Evolutionary conservation across 2,797 vertebrate genomes (phyloP).

Genomic region (Eidolon dupreanum): DNA sequence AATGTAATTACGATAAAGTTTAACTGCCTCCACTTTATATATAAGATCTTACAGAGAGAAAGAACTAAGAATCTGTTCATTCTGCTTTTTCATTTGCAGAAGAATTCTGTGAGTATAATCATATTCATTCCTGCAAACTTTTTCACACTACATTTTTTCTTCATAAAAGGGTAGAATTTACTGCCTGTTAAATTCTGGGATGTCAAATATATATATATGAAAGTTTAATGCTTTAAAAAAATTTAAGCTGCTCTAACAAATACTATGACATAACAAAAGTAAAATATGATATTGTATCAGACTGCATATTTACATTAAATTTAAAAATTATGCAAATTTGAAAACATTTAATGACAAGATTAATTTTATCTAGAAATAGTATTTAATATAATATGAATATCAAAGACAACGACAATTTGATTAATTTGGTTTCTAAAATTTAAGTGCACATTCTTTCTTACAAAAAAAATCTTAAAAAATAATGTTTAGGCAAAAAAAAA

Average conservation of each 20-base stretch:
- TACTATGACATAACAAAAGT: not conserved
- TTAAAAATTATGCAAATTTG: not conserved
- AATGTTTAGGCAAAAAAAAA: not conserved
- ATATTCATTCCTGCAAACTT: not conserved
- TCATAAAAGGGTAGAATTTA: not conserved
- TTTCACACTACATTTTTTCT: not conserved
- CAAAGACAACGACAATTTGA: not conserved
- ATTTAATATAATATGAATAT: not conserved
- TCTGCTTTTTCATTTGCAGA: not conserved
- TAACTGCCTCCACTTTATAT: not conserved
- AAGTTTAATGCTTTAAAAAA: not conserved
- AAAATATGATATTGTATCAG: not conserved
- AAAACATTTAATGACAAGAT: not conserved
- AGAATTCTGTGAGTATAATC: not conserved
- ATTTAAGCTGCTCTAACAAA: not conserved
- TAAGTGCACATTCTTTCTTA: not conserved
- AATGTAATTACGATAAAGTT: constrained; percentile 7
- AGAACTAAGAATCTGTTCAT: not conserved
- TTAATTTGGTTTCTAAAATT: not conserved
- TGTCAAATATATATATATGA: not conserved
- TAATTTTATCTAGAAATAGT: constrained; percentile 30
- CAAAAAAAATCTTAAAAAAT: not conserved
- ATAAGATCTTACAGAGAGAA: not conserved
- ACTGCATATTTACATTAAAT: not conserved
- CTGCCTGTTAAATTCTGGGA: not conserved